These are phyloP conservation scores for Zophobas atratus DNA, from an alignment of 1,140 invertebrate species.

Conservation along the genomic window DNA sequence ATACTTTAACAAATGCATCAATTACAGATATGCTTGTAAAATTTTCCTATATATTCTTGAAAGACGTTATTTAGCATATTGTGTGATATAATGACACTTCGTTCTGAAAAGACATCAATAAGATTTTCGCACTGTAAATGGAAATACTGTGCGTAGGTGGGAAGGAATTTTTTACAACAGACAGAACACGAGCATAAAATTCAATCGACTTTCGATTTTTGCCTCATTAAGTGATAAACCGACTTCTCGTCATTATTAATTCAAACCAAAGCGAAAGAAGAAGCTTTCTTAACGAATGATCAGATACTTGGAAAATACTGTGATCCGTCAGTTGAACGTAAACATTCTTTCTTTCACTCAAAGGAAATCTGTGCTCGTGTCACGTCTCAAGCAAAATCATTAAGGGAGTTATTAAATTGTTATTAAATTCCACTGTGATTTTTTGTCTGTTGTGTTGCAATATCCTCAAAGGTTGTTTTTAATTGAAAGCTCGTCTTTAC, in stretches of 20 bases:
- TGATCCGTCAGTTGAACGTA: not conserved
- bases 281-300: not conserved
- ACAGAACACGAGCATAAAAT: not conserved
- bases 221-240: slow-evolving; percentile 13
- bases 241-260: not conserved
- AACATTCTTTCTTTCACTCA: not conserved
- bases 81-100: too few relatives aligned
- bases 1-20: too few relatives aligned
- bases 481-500: too few relatives aligned
- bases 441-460: not conserved
- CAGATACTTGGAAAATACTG: not conserved
- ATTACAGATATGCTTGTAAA: too few relatives aligned
- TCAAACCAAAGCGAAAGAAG: not conserved
- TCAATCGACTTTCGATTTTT: slow-evolving; percentile 17
- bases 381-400: not conserved
- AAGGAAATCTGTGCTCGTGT: not conserved
- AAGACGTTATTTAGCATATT: too few relatives aligned
- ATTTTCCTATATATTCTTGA: too few relatives aligned
- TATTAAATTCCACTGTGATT: slow-evolving; percentile 2
- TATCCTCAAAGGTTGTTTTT: too few relatives aligned
- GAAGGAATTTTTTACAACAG: too few relatives aligned
- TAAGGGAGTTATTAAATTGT: slow-evolving; percentile 7
- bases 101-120: too few relatives aligned
- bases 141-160: too few relatives aligned
- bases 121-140: too few relatives aligned